Evolutionary conservation across 2,113 vertebrate genomes (phyloP), one percentile per base, ranked within the genome.

Genomic region (Clinocottus analis): DNA sequence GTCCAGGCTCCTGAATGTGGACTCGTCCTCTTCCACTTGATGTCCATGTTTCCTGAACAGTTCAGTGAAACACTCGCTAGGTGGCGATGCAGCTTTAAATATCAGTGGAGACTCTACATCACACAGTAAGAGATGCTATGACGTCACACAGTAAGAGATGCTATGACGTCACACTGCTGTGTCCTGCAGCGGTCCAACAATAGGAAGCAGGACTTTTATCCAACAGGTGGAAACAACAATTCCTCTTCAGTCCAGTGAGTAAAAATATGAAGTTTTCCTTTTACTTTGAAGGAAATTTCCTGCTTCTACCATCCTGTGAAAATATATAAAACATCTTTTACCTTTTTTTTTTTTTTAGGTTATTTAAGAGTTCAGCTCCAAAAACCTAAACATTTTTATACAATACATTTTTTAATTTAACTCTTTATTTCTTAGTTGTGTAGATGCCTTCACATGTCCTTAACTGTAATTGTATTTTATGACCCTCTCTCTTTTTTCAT

Each of bases 21-120:
- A 39, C 21, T 8, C 5, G 17, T 29, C 17, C 41, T 10, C 55
- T n/a, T 66, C 21, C 17, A 3, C 62, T 21, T 31, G 25, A 25
- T 12, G 5, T 12, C 2, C n/a, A 25, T 5, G 16, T n/a, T 47
- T 5, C 19, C 1, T 7, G 7, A n/a, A 49, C 68, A 55, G 33
- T 75, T 70, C 67, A 62, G 16, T 2, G 2, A 56, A 62, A 47
- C 4, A 0, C 0, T 19, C 87, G 59, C 77, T 49, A 85, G 82
- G 59, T 49, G 88, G 82, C 62, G 45, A 4, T 58, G 62, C 33
- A 25, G 73, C 43, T 51, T 7, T 2, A 67, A 43, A 67, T 17
- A 82, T 85, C 17, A 45, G 41, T 3, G 29, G 12, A 23, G 11
- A 37, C 21, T 59, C 19, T 10, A 5, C 0, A 4, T 51, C 58